These are phyloP conservation scores for Serranus cabrilla DNA, from an alignment of 2,797 vertebrate genomes.

Conservation along the genomic window DNA sequence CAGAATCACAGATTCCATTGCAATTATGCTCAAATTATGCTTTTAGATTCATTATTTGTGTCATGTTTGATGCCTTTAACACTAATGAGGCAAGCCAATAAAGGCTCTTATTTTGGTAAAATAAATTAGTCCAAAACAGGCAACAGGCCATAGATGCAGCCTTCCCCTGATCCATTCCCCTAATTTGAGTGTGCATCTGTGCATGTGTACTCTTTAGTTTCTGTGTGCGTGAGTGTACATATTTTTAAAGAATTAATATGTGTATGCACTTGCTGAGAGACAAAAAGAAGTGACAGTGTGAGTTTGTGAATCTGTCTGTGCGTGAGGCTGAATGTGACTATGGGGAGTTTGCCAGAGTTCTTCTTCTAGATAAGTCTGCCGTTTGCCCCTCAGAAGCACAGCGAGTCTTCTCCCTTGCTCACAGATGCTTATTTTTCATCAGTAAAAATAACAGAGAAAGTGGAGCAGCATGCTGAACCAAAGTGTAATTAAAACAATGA, in stretches of 20 bases:
- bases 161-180: neutral
- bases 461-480: constrained; percentile 74
- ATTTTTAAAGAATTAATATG: neutral
- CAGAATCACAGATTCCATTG: neutral
- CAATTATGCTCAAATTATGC: neutral
- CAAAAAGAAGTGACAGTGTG: constrained; percentile 3
- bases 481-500: constrained; percentile 86
- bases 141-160: neutral
- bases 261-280: constrained; percentile 14
- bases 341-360: constrained; percentile 41
- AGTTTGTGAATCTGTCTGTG: constrained; percentile 17
- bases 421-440: constrained; percentile 75
- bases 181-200: neutral
- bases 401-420: constrained; percentile 53
- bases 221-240: constrained; percentile 1
- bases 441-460: constrained; percentile 80
- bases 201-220: neutral
- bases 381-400: constrained; percentile 56
- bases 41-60: constrained; percentile 22
- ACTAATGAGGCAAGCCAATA: constrained; percentile 25
- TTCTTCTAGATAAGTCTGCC: constrained; percentile 43
- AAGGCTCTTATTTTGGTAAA: constrained; percentile 14
- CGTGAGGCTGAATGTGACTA: constrained; percentile 30
- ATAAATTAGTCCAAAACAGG: constrained; percentile 10
- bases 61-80: constrained; percentile 12